Conservation (phyloP, 2,888 invertebrate genomes). For the Caenorhabditis sulstoni region DNA sequence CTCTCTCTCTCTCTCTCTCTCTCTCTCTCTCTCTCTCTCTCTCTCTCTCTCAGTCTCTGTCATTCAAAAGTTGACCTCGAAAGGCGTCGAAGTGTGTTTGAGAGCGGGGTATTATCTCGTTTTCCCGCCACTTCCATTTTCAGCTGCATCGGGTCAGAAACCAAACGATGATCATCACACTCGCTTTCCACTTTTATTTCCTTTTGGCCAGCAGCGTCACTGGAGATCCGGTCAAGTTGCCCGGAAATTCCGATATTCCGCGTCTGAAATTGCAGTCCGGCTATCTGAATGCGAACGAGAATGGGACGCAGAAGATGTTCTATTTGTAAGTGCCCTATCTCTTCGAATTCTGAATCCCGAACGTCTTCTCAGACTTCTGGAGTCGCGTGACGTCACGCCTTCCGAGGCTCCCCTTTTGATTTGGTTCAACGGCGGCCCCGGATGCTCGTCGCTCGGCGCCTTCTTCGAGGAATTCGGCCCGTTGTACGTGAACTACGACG, state of each 20-base stretch:
- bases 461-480: conserved; percentile 68
- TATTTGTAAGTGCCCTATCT: conserved; percentile 81
- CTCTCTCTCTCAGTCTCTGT: not conserved
- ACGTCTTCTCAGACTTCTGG: conserved; percentile 81
- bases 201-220: no score
- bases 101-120: not conserved
- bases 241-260: conserved; percentile 52
- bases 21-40: not conserved
- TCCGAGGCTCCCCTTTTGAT: conserved; percentile 81
- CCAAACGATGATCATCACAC: no score
- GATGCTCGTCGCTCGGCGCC: conserved; percentile 78
- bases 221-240: no score
- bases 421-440: conserved; percentile 82
- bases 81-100: not conserved
- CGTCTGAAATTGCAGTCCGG: conserved; percentile 82
- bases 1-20: conserved; percentile 6
- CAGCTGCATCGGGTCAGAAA: no score
- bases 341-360: no score
- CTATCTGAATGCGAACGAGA: conserved; percentile 81
- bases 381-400: conserved; percentile 80
- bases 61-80: conserved; percentile 31
- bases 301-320: conserved; percentile 80
- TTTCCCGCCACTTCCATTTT: not conserved
- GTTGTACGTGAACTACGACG: conserved; percentile 57
- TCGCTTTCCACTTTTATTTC: no score